phyloP scores from a whole-genome alignment of 35 echinoderm and acorn worm species.

The Holothuria glaberrima region DNA sequence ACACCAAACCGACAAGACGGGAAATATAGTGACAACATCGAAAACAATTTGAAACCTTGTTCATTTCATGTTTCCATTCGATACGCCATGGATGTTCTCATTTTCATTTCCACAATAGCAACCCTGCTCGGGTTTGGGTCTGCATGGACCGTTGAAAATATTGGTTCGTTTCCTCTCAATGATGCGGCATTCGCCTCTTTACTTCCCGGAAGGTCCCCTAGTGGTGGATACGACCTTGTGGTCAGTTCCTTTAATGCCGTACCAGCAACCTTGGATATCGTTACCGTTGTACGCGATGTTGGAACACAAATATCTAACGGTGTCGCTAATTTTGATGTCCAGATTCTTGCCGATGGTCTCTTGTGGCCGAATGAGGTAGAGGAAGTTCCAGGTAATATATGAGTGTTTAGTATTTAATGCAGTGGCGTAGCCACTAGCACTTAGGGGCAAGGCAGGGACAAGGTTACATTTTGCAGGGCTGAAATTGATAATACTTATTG shows the following conservation, averaged over 20 bases:
- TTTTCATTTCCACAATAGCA: background rate
- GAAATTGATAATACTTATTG: too few relatives aligned
- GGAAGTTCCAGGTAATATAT: conserved; percentile 68
- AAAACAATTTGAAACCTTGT: too few relatives aligned
- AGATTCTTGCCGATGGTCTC: conserved; percentile 38
- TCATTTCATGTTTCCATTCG: too few relatives aligned
- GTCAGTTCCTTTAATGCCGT: conserved; percentile 75
- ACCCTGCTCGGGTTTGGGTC: background rate
- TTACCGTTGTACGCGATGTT: conserved; percentile 68
- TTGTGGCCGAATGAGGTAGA: conserved; percentile 82
- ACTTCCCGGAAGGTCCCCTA: conserved; percentile 24
- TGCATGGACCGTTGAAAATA: background rate
- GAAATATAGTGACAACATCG: too few relatives aligned
- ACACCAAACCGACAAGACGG: too few relatives aligned
- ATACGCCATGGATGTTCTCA: background rate
- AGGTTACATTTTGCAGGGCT: too few relatives aligned
- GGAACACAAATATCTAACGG: conserved; percentile 11
- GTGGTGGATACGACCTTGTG: conserved; percentile 51
- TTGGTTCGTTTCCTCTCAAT: background rate
- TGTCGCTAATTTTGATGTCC: conserved; percentile 9
- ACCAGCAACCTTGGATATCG: conserved; percentile 47
- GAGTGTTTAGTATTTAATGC: too few relatives aligned
- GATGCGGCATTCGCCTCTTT: conserved; percentile 49
- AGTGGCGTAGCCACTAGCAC: too few relatives aligned
- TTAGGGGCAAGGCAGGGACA: too few relatives aligned